Base-by-base conservation (phyloP, 2,888 invertebrate species). In the Tanytarsus gracilentus region DNA sequence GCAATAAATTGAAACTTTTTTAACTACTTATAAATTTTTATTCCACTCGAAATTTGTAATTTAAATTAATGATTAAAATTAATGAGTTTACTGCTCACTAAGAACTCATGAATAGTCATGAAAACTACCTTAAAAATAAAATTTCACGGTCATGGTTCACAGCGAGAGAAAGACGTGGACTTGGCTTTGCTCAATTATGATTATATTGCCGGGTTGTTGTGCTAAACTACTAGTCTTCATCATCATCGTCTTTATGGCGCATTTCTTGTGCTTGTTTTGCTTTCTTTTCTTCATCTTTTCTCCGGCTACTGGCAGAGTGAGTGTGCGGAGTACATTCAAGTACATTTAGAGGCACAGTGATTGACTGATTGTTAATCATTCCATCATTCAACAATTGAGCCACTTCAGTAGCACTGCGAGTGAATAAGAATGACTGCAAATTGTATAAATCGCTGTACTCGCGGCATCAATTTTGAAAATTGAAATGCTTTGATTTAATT, bases 131-230 rank as follows among this genome's bases (percentile, higher is more conserved):
- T 39, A 56, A 25, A 26, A 40, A 40, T 56, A 27, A 56, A 56
- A 56, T 56, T 56, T 56, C 55, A 56, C 55, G 55, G 55, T 56
- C 55, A 56, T 56, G 55, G 55, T 56, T 56, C 55, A 56, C 55
- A 56, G 55, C 55, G 16, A 56, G 53, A 53, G 40, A 56, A 53
- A 36, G 16, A 27, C 27, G 14, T 23, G 27, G 8, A 40, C 25
- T 56, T 21, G n/a, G n/a, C n/a, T n/a, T 27, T 23, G 21, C 33
- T 44, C 44, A 18, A 44, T 56, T 56, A 36, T 56, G 39, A 56
- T 56, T 56, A 56, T 56, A 29, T n/a, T n/a, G n/a, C n/a, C 55
- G 39, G 14, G 27, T 27, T 50, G 50, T 9, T 29, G 29, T 29
- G 6, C 29, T 26, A 27, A 52, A 52, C 52, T 52, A 52, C 55